These are phyloP conservation scores for Petaurus breviceps DNA, from an alignment of 2,113 vertebrate genomes.

Conservation along the genomic window DNA sequence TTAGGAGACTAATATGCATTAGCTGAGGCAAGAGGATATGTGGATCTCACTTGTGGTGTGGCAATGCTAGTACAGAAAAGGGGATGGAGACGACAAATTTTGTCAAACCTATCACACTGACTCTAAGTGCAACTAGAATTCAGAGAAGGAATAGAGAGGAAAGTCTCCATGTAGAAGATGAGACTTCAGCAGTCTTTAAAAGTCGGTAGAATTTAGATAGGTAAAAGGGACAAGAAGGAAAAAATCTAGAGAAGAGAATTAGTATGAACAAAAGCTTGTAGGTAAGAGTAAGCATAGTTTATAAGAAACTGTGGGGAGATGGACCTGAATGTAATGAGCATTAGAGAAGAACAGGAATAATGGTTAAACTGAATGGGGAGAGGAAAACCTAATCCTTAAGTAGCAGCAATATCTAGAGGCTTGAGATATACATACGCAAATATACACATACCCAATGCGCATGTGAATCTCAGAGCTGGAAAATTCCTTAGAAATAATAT, in stretches of 20 bases:
- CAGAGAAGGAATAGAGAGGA: background rate
- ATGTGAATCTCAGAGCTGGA: background rate
- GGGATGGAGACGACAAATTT: too few species aligned
- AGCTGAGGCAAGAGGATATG: too few species aligned
- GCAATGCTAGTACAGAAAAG: too few species aligned
- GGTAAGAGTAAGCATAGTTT: background rate
- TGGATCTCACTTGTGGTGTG: too few species aligned
- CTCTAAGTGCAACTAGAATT: background rate
- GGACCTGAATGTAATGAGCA: background rate
- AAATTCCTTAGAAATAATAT: background rate
- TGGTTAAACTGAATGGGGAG: too few species aligned
- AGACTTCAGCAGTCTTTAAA: background rate
- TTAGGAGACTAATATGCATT: too few species aligned
- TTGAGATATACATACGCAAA: too few species aligned
- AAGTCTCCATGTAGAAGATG: background rate
- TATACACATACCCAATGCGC: too few species aligned
- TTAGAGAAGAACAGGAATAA: background rate
- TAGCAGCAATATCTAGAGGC: too few species aligned
- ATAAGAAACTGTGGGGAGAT: background rate
- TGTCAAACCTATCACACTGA: too few species aligned
- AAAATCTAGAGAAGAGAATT: background rate
- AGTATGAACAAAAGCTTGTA: background rate
- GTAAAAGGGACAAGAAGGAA: background rate
- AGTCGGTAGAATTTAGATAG: background rate
- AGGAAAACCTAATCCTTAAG: too few species aligned